Base-by-base conservation (phyloP, 1,140 invertebrate genomes). In the Trachymyrmex septentrionalis region DNA sequence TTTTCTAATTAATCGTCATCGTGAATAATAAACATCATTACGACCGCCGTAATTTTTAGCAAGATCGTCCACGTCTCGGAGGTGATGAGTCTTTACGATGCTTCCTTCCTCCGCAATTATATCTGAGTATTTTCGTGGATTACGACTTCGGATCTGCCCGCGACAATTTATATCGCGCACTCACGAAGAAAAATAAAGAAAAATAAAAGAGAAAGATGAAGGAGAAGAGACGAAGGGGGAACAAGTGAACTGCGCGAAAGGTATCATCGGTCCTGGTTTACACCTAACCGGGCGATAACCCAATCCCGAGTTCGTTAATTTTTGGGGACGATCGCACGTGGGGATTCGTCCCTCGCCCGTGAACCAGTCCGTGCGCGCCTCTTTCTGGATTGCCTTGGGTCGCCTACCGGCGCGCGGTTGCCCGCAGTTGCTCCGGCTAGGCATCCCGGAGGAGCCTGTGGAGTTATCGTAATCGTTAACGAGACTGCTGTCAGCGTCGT, bases 401-500 rank as follows among this genome's bases (percentile, higher is more conserved):
- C 55, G 80, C 21, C 10, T 72, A 24, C 75, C n/a, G 80, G 69
- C 67, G 57, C 67, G 57, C 78, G 82, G 67, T 81, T 81, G 82
- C 71, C 78, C 66, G 66, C 75, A 76, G 82, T 88, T 84, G 73
- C 61, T 44, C 88, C 88, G 77, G 63, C 88, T 91, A 89, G 87
- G 88, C 89, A 80, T 89, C 88, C 72, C 88, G 59, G 64, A 88
- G 81, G 77, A 90, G 88, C 75, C 82, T 72, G 86, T 88, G 75
- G 91, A 92, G 92, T 91, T 92, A 92, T 92, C 92, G 92, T 92
- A 92, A 92, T 92, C 91, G 92, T 92, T 93, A 93, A 94, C 93
- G 91, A 93, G 92, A 86, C 88, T 90, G 91, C 91, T 93, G 93
- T 93, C 92, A 92, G 92, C 92, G 86, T 90, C 88, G 89, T 86